Conservation (phyloP, 37 sponge, comb jelly and placozoan species). For the Lycopodina hypogea region DNA sequence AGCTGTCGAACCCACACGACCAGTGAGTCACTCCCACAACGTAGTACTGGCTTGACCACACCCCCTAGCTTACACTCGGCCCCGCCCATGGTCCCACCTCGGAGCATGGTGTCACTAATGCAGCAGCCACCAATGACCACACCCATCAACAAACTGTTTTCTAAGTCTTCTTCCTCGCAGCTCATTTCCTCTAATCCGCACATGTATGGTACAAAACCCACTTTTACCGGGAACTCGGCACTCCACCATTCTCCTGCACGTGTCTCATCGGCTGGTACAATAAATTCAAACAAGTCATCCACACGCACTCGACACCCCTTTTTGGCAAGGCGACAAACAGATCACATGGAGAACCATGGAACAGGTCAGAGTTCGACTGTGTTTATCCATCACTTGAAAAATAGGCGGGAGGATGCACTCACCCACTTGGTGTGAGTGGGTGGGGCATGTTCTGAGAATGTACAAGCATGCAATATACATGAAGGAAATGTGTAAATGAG, state of each 20-base stretch:
- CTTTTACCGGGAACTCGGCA: too few relatives aligned
- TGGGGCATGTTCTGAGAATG: background rate
- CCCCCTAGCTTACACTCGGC: background rate
- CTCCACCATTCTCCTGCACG: background rate
- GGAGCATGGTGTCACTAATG: constrained; percentile 42
- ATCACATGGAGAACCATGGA: background rate
- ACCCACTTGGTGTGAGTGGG: constrained; percentile 9
- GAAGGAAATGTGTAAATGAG: too few relatives aligned
- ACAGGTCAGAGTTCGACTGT: constrained; percentile 20
- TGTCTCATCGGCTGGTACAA: background rate
- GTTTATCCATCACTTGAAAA: constrained; percentile 44
- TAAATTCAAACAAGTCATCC: background rate
- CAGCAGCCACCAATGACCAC: background rate
- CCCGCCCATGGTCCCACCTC: constrained; percentile 44
- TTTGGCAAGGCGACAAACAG: background rate
- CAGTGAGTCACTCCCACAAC: background rate
- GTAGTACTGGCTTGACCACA: background rate
- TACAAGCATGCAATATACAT: too few relatives aligned
- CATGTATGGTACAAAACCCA: background rate
- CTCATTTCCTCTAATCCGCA: background rate
- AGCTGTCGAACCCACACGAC: background rate
- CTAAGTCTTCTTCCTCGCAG: background rate
- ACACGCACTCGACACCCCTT: background rate
- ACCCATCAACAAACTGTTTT: background rate
- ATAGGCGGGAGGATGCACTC: background rate